Base-by-base conservation (phyloP, 2,797 vertebrate genomes). In the Chlorospingus semifuscus region DNA sequence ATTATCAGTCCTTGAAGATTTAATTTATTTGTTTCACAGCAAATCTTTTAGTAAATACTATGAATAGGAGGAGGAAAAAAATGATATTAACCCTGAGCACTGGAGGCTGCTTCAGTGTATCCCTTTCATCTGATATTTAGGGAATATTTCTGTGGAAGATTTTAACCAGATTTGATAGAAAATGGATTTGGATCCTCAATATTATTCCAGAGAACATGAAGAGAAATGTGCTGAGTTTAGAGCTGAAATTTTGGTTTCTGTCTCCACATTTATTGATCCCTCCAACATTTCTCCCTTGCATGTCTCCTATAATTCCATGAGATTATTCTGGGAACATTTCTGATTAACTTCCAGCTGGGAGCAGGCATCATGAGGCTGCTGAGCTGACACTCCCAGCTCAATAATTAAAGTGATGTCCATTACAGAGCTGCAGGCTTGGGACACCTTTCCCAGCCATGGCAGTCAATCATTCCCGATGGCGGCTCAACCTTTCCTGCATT, bases 401-500 rank as follows among this genome's bases (percentile, higher is more conserved):
- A 59, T 92, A 94, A 91, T 94, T 89, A 59, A 95, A 93, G 42
- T 55, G 46, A 39, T 88, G 76, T 82, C 94, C 87, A 44, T 88
- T 84, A 77, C 85, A 91, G 76, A 89, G 59, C 78, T 80, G 59
- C 55, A 84, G 83, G 59, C 52, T 92, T 12, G 9, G 87, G 92
- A 83, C 60, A 84, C 68, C 83, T 88, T 90, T 94, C 86, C 69
- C 87, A 80, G 49, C 44, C 90, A 74, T 15, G 59, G 63, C 84
- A 86, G 86, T 91, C 95, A 86, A 83, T 97, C 94, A 90, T 82
- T 71, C 59, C 77, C 1, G 32, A 91, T 82, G 76, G 85, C 87
- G 81, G 39, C 44, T 93, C 90, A 94, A 71, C 84, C 64, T 93
- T 91, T 79, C 50, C 84, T 89, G 52, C 87, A 87, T 94, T 96